A percentile compares a stretch with the other conserved stretches of the same genome.
Conservation (phyloP, 2,888 invertebrate genomes). For the Drosophila tanythrix region DNA sequence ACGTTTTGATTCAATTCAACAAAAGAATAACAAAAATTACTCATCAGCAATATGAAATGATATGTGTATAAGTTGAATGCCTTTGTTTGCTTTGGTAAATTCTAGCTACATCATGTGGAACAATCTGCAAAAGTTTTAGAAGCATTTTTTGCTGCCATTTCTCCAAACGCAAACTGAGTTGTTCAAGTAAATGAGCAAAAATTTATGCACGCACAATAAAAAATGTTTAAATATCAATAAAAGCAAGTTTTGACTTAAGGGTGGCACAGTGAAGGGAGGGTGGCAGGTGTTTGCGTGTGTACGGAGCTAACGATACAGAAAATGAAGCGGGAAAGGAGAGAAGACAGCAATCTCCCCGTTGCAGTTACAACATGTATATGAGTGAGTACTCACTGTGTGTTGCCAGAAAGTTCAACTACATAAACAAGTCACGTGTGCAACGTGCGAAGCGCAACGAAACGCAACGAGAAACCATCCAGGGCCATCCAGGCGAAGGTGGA, state of each 20-base stretch:
- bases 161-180: constrained; percentile 10
- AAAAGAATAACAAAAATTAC: not conserved
- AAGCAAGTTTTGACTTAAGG: constrained; percentile 42
- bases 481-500: constrained; percentile 25
- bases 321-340: constrained; percentile 61
- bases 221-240: constrained; percentile 77
- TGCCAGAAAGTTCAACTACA: constrained; percentile 73
- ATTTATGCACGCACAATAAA: constrained; percentile 69
- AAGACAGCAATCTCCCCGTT: constrained; percentile 13
- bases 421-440: constrained; percentile 82
- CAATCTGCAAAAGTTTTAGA: constrained; percentile 20
- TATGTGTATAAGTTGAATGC: not conserved
- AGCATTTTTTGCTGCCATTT: constrained; percentile 1
- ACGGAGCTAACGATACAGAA: constrained; percentile 78
- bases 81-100: constrained; percentile 29
- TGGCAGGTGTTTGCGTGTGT: constrained; percentile 28
- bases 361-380: constrained; percentile 26
- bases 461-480: constrained; percentile 37
- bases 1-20: not conserved
- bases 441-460: constrained; percentile 74
- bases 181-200: constrained; percentile 59
- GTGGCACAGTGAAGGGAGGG: not conserved
- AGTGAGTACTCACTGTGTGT: constrained; percentile 2
- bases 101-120: constrained; percentile 3
- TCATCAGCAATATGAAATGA: not conserved